Evolutionary conservation across 2,113 vertebrate genomes (phyloP), one percentile per base, ranked within the genome.

Genomic region (Asarcornis scutulata): DNA sequence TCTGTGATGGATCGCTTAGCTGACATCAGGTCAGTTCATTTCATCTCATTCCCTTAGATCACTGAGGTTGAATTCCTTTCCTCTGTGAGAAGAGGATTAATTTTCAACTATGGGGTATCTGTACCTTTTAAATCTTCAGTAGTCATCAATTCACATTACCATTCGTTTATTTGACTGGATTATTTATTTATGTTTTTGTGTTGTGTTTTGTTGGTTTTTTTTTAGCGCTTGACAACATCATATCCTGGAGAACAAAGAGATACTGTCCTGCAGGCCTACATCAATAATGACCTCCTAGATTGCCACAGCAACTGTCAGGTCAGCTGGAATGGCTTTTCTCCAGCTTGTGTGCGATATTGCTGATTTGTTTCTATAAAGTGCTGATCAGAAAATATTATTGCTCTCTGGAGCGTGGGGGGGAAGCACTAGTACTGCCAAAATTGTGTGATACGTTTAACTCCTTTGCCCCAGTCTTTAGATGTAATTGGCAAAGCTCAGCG

Each of bases 241-340:
- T 98, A 99, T 42, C 98, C 98, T 4, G 99, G 99, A 29, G 99
- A 99, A 76, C 99, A 99, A 97, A 98, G 99, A 93, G 99, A 99
- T 94, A 99, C 98, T 0, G 98, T 99, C 16, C 97, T 99, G 83
- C 99, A 99, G 89, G 99, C 99, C 81, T 99, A 99, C 77, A 97
- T 99, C 96, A 98, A 97, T 95, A 99, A 99, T 7, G 99, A 99
- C 94, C 98, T 99, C 58, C 92, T 99, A 74, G 98, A 99, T 60
- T 97, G 98, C 82, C 97, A 98, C 93, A 98, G 93, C 88, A 97
- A 76, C 42, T 89, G 64, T 87, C 97, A 98, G 98, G 98, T 98
- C 11, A 56, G 97, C 59, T 67, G n/a, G 72, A 53, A 59, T 11
- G 20, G 12, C 48, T 83, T 84, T 88, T 68, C 63, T 62, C 20